phyloP scores from a whole-genome alignment of 2,888 invertebrate species.

The Caenorhabditis drosophilae region DNA sequence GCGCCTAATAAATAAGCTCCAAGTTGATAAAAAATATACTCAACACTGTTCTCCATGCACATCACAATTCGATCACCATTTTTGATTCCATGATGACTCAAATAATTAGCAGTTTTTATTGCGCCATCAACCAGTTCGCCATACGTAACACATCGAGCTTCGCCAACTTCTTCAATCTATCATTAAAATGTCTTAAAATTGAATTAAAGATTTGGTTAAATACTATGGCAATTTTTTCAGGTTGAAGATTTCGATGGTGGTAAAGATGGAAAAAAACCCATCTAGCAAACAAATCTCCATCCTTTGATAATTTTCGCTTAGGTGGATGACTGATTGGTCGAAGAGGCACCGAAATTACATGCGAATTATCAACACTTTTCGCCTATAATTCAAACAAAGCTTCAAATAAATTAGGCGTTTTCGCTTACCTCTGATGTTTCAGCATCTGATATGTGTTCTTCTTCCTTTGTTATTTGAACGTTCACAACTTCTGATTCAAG shows the following conservation, averaged over 20 bases:
- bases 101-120: slow-evolving; percentile 33
- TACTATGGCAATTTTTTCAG: slow-evolving; percentile 36
- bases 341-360: not conserved
- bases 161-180: slow-evolving; percentile 44
- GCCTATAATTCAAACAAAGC: not conserved
- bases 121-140: slow-evolving; percentile 33
- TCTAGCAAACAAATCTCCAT: slow-evolving; percentile 9
- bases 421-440: not conserved
- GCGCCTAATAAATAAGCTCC: slow-evolving; percentile 35
- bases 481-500: not conserved
- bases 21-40: slow-evolving; percentile 38
- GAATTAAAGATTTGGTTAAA: too few species aligned
- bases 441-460: not conserved
- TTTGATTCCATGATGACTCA: slow-evolving; percentile 39
- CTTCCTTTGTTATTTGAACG: not conserved
- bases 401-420: not conserved
- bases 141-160: slow-evolving; percentile 41
- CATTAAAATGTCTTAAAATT: too few species aligned
- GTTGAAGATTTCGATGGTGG: slow-evolving; percentile 10
- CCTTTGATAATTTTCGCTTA: slow-evolving; percentile 1
- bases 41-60: slow-evolving; percentile 46
- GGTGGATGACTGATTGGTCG: slow-evolving; percentile 5
- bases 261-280: slow-evolving; percentile 35
- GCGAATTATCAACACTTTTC: not conserved
- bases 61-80: slow-evolving; percentile 28